Percentiles rank a stretch among this genome's conserved stretches.
Conservation (phyloP, 2,888 invertebrate genomes). For the Oegoconia quadripuncta region DNA sequence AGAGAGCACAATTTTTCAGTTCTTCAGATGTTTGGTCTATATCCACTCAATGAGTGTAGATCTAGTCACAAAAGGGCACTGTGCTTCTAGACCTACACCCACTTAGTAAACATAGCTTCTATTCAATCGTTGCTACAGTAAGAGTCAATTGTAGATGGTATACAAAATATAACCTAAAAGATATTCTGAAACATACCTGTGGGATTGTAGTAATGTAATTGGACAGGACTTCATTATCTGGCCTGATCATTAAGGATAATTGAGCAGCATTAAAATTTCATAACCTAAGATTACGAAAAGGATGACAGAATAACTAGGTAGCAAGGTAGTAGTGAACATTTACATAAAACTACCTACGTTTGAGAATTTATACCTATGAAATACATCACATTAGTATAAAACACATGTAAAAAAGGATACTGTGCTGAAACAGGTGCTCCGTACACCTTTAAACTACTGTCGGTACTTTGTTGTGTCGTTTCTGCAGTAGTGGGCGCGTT, state of each 20-base stretch:
- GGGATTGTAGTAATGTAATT: conserved; percentile 63
- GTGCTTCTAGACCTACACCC: conserved; percentile 87
- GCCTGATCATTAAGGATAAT: conserved; percentile 49
- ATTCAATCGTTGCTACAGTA: conserved; percentile 8
- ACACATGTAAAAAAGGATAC: conserved; percentile 75
- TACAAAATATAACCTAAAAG: conserved; percentile 16
- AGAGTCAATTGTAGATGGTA: no score
- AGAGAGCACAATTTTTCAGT: no score
- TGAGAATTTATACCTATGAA: background rate
- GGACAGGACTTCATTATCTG: conserved; percentile 66
- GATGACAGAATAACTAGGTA: no score
- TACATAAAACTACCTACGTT: background rate
- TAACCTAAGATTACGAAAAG: conserved; percentile 9
- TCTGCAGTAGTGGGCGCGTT: conserved; percentile 51
- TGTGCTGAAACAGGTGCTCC: conserved; percentile 46
- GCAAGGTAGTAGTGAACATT: no score
- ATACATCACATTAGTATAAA: conserved; percentile 18
- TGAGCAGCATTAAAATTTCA: conserved; percentile 14
- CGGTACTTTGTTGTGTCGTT: conserved; percentile 51
- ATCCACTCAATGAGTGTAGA: conserved; percentile 91
- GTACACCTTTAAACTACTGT: conserved; percentile 60
- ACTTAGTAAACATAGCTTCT: conserved; percentile 51
- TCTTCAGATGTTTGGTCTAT: conserved; percentile 35
- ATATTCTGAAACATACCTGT: conserved; percentile 45
- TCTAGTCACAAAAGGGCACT: conserved; percentile 87